Evolutionary conservation across 1,140 invertebrate species (phyloP), one percentile per base, ranked within the genome.

Genomic region (Aphis craccivora): DNA sequence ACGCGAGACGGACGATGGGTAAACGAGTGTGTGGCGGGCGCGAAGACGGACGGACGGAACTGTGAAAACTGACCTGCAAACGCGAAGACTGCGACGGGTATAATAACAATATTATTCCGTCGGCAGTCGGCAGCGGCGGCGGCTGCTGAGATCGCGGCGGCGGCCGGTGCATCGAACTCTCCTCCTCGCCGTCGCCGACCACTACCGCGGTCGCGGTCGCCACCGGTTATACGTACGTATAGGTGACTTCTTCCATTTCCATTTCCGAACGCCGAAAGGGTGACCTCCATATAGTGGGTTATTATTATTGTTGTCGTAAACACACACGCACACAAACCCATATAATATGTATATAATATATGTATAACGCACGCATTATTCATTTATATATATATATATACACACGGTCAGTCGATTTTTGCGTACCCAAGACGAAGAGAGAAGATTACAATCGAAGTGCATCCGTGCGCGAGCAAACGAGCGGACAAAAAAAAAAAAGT

Each of bases 101-200:
- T 93, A 92, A 92, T 92, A 67, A 67, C 67, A 90, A 43, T 43
- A 90, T 60, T 35, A 22, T 43, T 51, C 76, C 43, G 67, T 51
- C 18, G 48, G n/a, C 53, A 67, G 25, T 51, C 55, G 43, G 84
- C 9, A 22, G 86, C 48, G 35, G 30, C 25, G 37, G 37, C 87
- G 18, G 51, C 35, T 23, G 88, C 18, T 25, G 83, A 35, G 60
- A 53, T 8, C 30, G 23, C 45, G 45, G n/a, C 22, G 48, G 43
- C 22, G 48, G 43, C 45, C 76, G 81, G 91, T 93, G 91, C 91
- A 43, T 93, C 91, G 91, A 93, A 93, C 91, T 93, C 91, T 83
- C 81, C 81, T 40, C 81, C 51, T 37, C 91, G 7, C 37, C n/a
- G 37, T 40, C 88, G 9, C 23, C 48, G 22, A 89, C 88, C 51